These are phyloP conservation scores for Pteropus alecto DNA, from an alignment of 2,113 vertebrate species.

Conservation along the genomic window DNA sequence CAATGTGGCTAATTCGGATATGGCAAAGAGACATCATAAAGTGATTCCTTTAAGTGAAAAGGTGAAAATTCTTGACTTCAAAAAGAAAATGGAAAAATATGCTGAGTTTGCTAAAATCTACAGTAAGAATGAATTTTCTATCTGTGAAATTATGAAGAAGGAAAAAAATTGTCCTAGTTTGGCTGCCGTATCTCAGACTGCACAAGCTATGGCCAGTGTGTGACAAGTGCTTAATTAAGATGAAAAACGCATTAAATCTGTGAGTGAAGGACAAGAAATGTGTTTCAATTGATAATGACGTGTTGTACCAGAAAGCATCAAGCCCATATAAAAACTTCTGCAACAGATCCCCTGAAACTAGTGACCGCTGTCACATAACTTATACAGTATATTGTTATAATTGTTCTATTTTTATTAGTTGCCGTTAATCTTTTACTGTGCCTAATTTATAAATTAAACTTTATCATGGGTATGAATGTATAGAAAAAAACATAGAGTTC, in stretches of 20 bases:
- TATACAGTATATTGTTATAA: not conserved
- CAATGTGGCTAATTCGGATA: not conserved
- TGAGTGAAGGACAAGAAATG: not conserved
- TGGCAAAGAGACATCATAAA: not conserved
- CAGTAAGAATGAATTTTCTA: not conserved
- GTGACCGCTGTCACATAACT: not conserved
- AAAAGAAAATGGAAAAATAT: not conserved
- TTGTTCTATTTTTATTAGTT: not conserved
- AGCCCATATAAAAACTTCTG: no score
- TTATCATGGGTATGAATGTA: not conserved
- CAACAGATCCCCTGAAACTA: not conserved
- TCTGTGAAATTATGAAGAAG: not conserved
- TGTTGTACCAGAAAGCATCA: not conserved
- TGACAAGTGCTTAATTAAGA: no score
- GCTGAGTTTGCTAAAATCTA: not conserved
- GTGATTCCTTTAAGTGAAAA: not conserved
- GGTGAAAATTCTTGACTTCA: not conserved
- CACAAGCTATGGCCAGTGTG: not conserved
- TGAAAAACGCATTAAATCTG: not conserved
- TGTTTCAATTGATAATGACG: not conserved
- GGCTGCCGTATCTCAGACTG: no score
- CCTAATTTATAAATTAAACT: not conserved
- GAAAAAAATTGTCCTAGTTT: not conserved
- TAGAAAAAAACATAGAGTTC: not conserved
- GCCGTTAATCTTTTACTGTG: not conserved